Evolutionary conservation across 1,140 invertebrate genomes (phyloP), one percentile per base, ranked within the genome.

Genomic region (Homarus americanus): DNA sequence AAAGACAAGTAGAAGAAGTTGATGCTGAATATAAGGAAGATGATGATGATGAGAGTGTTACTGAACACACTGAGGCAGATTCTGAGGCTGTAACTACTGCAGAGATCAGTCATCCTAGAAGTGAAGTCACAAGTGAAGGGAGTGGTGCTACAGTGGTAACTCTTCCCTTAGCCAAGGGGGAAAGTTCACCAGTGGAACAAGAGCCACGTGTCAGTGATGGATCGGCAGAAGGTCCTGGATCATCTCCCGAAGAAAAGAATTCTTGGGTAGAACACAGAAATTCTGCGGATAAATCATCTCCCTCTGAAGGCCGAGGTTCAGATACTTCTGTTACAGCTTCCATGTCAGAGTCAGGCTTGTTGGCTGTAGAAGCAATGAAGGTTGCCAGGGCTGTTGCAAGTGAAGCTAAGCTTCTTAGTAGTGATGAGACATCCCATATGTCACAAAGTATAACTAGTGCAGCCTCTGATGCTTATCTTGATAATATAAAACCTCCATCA

Each of bases 401-500:
- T 17, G 95, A 96, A 92, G 94, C 94, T 28, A 91, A 93, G 69
- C 92, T 92, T 15, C 85, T 94, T 49, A 91, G 92, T 44, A 93
- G 93, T 94, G 95, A 96, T 94, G 92, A 93, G 40, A 87, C 82
- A 17, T 93, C 92, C 38, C 76, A 91, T 28, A 93, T 91, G 88
- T 93, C 92, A 32, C 96, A 95, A 95, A 96, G 5, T 95, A 95
- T 92, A 97, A 95, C 93, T 95, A 95, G 28, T 95, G 93, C 87
- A 94, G 75, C 93, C 93, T 94, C 79, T 93, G 94, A 0, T 95
- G 94, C 36, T 93, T 97, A 97, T 93, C 94, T 98, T 53, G 97
- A 98, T 78, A 95, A 96, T 76, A 95, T 97, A 2, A 96, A 96
- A 92, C 97, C 97, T 0, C 97, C 97, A 0, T 97, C 97, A 0